Percentiles rank a stretch among this genome's conserved stretches.
phyloP scores from a whole-genome alignment of 2,797 vertebrate species.

The Sebastes miniatus region DNA sequence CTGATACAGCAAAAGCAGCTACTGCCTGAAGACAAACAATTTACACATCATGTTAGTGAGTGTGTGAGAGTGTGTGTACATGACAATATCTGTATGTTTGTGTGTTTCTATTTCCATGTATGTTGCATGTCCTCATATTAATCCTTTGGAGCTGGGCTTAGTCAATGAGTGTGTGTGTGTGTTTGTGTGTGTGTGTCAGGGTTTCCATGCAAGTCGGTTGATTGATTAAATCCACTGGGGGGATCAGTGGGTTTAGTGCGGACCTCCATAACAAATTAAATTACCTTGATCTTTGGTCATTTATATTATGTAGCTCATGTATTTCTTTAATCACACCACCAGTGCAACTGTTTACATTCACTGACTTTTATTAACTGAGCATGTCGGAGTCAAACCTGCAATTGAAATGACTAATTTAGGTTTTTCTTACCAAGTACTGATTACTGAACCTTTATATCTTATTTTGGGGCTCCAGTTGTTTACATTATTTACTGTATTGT shows the following conservation, averaged over 20 bases:
- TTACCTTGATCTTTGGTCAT: not conserved
- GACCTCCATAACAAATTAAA: not conserved
- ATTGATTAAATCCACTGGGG: not conserved
- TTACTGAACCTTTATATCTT: no score
- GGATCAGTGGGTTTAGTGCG: not conserved
- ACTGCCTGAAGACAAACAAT: slow-evolving; percentile 81
- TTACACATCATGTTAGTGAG: not conserved
- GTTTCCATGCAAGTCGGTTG: not conserved
- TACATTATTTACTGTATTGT: no score
- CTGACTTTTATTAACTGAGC: not conserved
- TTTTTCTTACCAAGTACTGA: no score
- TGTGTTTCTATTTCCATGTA: not conserved
- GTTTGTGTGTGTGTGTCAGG: not conserved
- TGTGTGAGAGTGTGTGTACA: not conserved
- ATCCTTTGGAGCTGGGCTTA: not conserved
- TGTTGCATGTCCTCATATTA: not conserved
- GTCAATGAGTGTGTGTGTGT: not conserved
- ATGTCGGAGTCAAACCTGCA: not conserved
- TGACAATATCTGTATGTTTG: not conserved
- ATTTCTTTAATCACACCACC: not conserved
- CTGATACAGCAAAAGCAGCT: slow-evolving; percentile 96
- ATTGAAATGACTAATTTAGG: not conserved
- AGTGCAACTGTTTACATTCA: not conserved
- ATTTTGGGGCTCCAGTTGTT: accelerated
- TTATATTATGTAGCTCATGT: not conserved